Evolutionary conservation across 2,888 invertebrate species (phyloP), one percentile per base, ranked within the genome.

Genomic region (Limnephilus marmoratus): DNA sequence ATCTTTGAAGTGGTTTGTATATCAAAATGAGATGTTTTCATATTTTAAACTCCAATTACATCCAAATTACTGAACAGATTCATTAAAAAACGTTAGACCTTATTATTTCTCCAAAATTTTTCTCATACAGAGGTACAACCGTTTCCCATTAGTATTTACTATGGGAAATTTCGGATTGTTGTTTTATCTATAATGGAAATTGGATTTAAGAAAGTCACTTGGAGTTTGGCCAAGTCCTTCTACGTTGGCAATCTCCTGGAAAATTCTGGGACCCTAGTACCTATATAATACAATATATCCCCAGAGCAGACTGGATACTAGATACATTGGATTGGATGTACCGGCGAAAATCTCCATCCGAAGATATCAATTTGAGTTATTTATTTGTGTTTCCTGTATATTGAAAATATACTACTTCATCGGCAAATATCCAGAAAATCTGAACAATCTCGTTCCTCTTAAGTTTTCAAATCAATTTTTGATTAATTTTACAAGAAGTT

Each of bases 191-290:
- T 92, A 93, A 92, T 93, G 91, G 93, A 90, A 93, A 92, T 93
- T 93, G 92, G 92, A 93, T 93, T 91, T 91, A 90, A 81, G 93
- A 92, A 91, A 93, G 90, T 81, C 86, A 91, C 92, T 91, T 93
- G 93, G 93, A 85, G 49, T 82, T 34, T 68, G 31, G 91, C 93
- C 93, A 93, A 81, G 53, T 45, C 86, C 81, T 80, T 53, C 41
- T 90, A 24, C 91, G 85, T 68, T 29, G 87, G 24, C 29, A 87
- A 87, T 31, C 87, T 87, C 53, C 87, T 68, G 53, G 87, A 31
- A 53, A 49, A 87, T n/a, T 34, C 87, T 68, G 68, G 34, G 68
- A 31, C 68, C 53, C 31, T 41, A 49, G 24, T 68, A 68, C 45
- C 45, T 1, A 45, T 68, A 68, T 68, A 53, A n/a, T 68, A 53